Percentiles rank a stretch among this genome's conserved stretches.
Evolutionary conservation across 2,113 vertebrate genomes (phyloP).

Genomic region (Engraulis encrasicolus): DNA sequence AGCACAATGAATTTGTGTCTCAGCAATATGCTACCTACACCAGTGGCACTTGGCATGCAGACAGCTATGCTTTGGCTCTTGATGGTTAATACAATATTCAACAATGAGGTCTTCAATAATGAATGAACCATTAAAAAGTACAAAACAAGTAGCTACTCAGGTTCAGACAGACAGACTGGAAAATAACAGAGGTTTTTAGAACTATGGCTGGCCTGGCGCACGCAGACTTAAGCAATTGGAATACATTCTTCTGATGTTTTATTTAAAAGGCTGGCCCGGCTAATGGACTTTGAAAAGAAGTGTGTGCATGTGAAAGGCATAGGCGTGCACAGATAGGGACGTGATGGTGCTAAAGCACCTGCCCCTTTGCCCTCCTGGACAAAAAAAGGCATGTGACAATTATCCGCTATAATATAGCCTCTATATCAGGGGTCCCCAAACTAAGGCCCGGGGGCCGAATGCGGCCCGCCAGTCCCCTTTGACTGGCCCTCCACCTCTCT

Average conservation of each 20-base stretch:
- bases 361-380: too few species aligned
- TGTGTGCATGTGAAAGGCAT: too few species aligned
- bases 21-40: background rate
- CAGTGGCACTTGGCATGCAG: background rate
- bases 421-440: too few species aligned
- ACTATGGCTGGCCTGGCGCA: background rate
- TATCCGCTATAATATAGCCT: too few species aligned
- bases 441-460: too few species aligned
- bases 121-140: background rate
- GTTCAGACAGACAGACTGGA: background rate
- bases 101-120: background rate
- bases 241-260: background rate
- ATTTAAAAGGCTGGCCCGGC: background rate
- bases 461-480: too few species aligned
- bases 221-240: background rate
- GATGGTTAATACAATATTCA: background rate
- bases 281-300: background rate
- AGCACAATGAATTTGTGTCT: background rate
- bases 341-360: too few species aligned
- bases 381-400: too few species aligned
- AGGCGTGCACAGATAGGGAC: too few species aligned
- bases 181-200: background rate
- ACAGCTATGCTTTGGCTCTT: background rate
- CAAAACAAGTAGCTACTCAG: background rate
- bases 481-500: too few species aligned